Evolutionary conservation across 1,140 invertebrate species (phyloP).

Genomic region (Drosophila novamexicana): DNA sequence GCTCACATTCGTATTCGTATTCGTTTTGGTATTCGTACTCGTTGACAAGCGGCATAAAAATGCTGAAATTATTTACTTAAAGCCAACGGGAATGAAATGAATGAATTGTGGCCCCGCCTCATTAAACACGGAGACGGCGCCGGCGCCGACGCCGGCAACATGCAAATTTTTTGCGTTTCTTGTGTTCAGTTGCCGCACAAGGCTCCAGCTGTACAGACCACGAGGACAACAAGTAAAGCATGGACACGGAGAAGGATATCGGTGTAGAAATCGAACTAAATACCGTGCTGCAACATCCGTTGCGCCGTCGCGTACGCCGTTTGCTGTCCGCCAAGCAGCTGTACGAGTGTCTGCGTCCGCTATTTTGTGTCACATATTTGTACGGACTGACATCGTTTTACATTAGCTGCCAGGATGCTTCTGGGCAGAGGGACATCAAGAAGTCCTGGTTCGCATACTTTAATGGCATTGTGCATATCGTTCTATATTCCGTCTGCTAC

Average conservation of each 20-base stretch:
- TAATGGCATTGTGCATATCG: constrained; percentile 65
- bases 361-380: constrained; percentile 66
- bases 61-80: constrained; percentile 68
- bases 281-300: constrained; percentile 27
- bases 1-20: background rate
- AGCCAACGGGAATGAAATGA: constrained; percentile 33
- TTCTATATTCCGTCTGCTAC: constrained; percentile 61
- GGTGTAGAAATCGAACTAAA: constrained; percentile 35
- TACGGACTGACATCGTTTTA: constrained; percentile 76
- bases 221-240: constrained; percentile 2
- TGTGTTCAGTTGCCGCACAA: constrained; percentile 58
- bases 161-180: constrained; percentile 62
- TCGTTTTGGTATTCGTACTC: background rate
- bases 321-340: constrained; percentile 69
- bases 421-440: constrained; percentile 50
- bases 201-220: constrained; percentile 57
- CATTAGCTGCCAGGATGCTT: constrained; percentile 26
- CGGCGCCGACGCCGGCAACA: constrained; percentile 38
- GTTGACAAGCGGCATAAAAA: constrained; percentile 63
- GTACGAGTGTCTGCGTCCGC: constrained; percentile 68
- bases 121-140: constrained; percentile 13
- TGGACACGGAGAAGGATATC: constrained; percentile 37
- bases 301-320: constrained; percentile 50
- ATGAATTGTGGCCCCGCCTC: constrained; percentile 48
- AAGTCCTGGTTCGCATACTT: constrained; percentile 68